A percentile compares a stretch with the other conserved stretches of the same genome.
phyloP scores from a whole-genome alignment of 2,797 vertebrate species.

The Phataginus tricuspis region DNA sequence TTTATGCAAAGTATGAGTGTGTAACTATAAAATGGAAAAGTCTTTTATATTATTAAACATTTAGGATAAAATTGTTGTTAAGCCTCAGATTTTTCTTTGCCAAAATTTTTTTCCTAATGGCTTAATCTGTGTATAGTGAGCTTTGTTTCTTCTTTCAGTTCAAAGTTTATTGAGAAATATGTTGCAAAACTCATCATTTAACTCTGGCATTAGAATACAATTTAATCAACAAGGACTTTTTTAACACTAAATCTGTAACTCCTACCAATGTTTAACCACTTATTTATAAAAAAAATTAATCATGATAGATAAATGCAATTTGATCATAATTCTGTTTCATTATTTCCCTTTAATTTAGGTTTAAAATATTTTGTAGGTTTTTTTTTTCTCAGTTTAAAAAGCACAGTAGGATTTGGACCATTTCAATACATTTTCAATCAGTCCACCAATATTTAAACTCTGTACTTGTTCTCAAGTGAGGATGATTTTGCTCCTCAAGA shows the following conservation, averaged over 20 bases:
- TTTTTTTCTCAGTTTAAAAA: slow-evolving; percentile 31
- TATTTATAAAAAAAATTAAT: background rate
- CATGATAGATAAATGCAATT: slow-evolving; percentile 10
- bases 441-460: background rate
- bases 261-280: background rate
- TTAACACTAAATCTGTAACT: background rate
- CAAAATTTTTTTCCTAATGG: background rate
- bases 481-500: background rate
- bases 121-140: background rate
- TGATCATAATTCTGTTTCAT: background rate
- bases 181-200: background rate
- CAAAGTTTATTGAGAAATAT: background rate
- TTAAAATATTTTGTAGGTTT: background rate
- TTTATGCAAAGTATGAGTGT: background rate
- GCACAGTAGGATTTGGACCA: background rate
- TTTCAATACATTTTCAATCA: slow-evolving; percentile 33
- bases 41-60: background rate
- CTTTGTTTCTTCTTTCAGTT: slow-evolving; percentile 22
- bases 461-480: background rate
- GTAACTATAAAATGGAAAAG: background rate
- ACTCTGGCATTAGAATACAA: background rate
- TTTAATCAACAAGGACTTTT: slow-evolving; percentile 34
- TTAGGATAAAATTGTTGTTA: slow-evolving; percentile 27
- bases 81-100: slow-evolving; percentile 8
- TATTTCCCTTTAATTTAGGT: background rate